Evolutionary conservation across 2,888 invertebrate species (phyloP).

Genomic region (Strigamia crassipes): DNA sequence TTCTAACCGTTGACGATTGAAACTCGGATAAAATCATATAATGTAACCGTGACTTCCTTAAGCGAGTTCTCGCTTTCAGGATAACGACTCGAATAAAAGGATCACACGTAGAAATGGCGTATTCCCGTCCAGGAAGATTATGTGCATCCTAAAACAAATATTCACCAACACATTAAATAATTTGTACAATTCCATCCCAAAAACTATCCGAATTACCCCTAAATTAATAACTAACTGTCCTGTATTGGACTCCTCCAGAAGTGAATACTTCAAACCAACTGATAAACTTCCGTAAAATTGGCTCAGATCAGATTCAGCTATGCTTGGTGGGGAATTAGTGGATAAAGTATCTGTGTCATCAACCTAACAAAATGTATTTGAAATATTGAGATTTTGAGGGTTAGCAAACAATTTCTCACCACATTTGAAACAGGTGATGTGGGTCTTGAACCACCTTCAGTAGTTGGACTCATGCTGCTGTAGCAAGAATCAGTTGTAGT

Average conservation of each 20-base stretch:
- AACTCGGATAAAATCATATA: constrained; percentile 31
- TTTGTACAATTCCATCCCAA: neutral
- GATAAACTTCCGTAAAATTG: constrained; percentile 6
- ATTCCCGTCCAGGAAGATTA: constrained; percentile 42
- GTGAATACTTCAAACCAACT: neutral
- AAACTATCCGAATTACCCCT: neutral
- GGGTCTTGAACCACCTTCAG: constrained; percentile 21
- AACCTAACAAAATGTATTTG: neutral
- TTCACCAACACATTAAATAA: neutral
- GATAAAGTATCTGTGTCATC: constrained; percentile 18
- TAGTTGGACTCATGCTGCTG: constrained; percentile 42
- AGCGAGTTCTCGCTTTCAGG: constrained; percentile 4
- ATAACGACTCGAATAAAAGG: constrained; percentile 26
- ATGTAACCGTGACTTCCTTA: neutral
- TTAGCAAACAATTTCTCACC: neutral
- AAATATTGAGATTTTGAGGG: neutral
- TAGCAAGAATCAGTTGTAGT: constrained; percentile 42
- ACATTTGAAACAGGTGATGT: neutral
- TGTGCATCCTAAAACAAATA: neutral
- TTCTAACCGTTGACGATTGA: constrained; percentile 7
- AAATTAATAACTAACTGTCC: constrained; percentile 18
- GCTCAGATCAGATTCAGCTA: neutral
- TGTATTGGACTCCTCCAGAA: neutral
- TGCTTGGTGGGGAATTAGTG: constrained; percentile 15
- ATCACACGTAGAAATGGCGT: constrained; percentile 8